A percentile compares a stretch with the other conserved stretches of the same genome.
These are phyloP conservation scores for Gymnocephalus cernua DNA, from an alignment of 2,113 vertebrate species.

Conservation along the genomic window DNA sequence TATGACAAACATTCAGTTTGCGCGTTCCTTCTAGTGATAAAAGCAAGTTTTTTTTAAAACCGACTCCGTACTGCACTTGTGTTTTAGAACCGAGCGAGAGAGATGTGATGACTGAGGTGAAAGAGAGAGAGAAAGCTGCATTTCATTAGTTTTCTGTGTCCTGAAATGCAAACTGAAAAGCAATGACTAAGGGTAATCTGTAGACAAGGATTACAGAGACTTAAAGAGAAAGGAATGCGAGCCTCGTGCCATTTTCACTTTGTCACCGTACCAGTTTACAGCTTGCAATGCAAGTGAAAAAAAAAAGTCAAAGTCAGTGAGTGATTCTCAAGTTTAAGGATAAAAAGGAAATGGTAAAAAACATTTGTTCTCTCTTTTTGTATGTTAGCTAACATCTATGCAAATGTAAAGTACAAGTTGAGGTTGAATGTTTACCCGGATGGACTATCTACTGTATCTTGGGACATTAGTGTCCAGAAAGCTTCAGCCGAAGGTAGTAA, in stretches of 20 bases:
- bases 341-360: no score
- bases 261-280: neutral
- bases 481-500: neutral
- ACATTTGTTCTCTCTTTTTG: no score
- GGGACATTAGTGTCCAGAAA: neutral
- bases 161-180: constrained; percentile 11
- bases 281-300: neutral
- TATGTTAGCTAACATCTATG: no score
- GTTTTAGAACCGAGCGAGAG: neutral
- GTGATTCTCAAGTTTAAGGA: no score
- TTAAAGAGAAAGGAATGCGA: constrained; percentile 52
- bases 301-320: neutral
- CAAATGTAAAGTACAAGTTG: no score
- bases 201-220: constrained; percentile 52
- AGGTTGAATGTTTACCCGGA: no score
- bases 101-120: neutral
- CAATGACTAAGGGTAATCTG: constrained; percentile 29
- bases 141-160: neutral
- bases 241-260: neutral
- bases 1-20: neutral
- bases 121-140: accelerated
- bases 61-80: neutral
- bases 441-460: neutral
- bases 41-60: neutral
- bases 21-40: no score